Evolutionary conservation across 2,113 vertebrate genomes (phyloP), one percentile per base, ranked within the genome.

Genomic region (Hassar affinis): DNA sequence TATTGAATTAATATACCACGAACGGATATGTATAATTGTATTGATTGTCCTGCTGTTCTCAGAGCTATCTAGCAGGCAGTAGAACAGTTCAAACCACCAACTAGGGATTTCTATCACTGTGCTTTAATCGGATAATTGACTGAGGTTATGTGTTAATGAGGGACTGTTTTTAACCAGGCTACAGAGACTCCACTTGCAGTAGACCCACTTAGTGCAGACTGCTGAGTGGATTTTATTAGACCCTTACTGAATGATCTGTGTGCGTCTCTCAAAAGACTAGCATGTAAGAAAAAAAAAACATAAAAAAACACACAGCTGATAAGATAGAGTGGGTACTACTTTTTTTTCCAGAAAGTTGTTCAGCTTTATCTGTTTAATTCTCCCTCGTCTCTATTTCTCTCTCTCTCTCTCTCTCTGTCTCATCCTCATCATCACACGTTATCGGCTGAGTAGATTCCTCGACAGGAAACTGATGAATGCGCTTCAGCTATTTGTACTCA

Each of bases 261-360:
- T 25, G 12, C 18, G 30, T 88, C 82, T 84, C 49, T 85, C 77
- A 85, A 85, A 59, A 78, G 59, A 66, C 30, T 76, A 64, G 25
- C 27, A 51, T n/a, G 27, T 52, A 47, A 56, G 47, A 33, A 76
- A 35, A 62, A 68, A 81, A 75, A 9, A 79, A 45, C 1, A 62
- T 52, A 52, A 75, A 61, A 85, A 78, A 66, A 81, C 72, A 85
- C 85, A 86, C 85, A 81, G 6, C 56, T 88, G 86, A 90, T 80
- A 82, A 91, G 80, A 91, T 79, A 85, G 89, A 87, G 86, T 91
- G 86, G 86, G 82, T 82, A 85, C 89, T 92, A 87, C 92, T 92
- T 92, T 89, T 91, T 92, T 90, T 91, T 86, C 86, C 85, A 86
- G 87, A 86, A 84, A 85, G 82, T 89, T 86, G 85, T 89, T 92